These are phyloP conservation scores for Dissostichus mawsoni DNA, from an alignment of 2,113 vertebrate species.

Conservation along the genomic window DNA sequence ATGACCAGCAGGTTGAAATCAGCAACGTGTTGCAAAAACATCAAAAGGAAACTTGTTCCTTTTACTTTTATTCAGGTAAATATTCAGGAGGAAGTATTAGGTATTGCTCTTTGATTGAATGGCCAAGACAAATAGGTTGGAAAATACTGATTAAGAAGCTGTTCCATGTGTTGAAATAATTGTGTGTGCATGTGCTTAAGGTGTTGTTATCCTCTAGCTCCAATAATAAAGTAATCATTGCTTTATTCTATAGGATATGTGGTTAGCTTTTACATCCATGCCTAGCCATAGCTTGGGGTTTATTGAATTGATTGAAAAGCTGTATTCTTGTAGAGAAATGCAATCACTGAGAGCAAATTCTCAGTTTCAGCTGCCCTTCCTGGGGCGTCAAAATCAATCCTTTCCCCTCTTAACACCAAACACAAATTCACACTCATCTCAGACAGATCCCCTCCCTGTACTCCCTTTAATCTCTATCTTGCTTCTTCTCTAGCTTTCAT, in stretches of 20 bases:
- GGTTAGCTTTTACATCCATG: neutral
- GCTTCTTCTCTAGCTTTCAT: neutral
- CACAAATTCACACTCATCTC: slow-evolving; percentile 16
- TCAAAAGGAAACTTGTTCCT: neutral
- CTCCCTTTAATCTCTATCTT: neutral
- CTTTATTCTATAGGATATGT: neutral
- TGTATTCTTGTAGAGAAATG: slow-evolving; percentile 9
- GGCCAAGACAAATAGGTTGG: neutral
- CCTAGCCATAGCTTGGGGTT: neutral
- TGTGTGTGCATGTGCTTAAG: neutral
- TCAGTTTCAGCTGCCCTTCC: neutral
- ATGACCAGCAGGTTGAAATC: neutral
- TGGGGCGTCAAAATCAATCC: slow-evolving; percentile 9
- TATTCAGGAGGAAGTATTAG: neutral
- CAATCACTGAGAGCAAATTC: slow-evolving; percentile 6
- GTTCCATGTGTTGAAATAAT: neutral
- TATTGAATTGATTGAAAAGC: slow-evolving; percentile 8
- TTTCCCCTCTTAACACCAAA: slow-evolving; percentile 6
- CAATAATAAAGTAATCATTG: neutral
- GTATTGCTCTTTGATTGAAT: neutral
- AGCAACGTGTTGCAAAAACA: neutral
- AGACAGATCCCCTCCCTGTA: neutral
- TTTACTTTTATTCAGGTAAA: neutral
- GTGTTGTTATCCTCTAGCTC: neutral
- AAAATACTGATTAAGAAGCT: neutral